phyloP scores from a whole-genome alignment of 2,888 invertebrate species.

The Troilus luridus region DNA sequence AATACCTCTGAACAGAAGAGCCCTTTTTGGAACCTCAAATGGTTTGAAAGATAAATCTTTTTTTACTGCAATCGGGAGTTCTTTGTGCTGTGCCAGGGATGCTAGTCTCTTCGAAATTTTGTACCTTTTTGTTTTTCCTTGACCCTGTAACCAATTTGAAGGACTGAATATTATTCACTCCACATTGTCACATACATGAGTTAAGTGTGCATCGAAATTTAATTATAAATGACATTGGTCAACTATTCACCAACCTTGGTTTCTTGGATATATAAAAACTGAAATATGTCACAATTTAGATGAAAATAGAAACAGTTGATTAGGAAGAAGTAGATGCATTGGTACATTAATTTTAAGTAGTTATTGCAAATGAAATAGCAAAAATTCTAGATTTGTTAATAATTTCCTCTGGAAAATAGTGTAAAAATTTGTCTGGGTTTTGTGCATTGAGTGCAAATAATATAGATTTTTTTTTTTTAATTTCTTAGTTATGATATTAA shows the following conservation, averaged over 20 bases:
- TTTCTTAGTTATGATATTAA: too few relatives aligned
- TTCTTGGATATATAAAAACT: background rate
- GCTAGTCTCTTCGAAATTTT: conserved; percentile 24
- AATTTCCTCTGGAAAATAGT: background rate
- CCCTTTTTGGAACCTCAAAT: conserved; percentile 18
- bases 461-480: too few relatives aligned
- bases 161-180: background rate
- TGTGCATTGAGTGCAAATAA: too few relatives aligned
- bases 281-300: background rate
- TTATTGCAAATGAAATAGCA: background rate
- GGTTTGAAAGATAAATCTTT: conserved; percentile 22
- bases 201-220: background rate
- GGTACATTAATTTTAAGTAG: background rate
- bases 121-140: background rate
- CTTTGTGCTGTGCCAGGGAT: background rate
- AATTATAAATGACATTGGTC: background rate
- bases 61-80: conserved; percentile 3
- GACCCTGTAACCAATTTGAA: background rate
- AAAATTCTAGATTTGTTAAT: background rate
- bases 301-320: background rate
- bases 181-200: background rate
- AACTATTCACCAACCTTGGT: background rate
- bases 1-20: conserved; percentile 37
- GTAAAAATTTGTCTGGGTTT: too few relatives aligned
- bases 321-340: background rate